Evolutionary conservation across 64 coral and sea anemone genomes (phyloP).

Genomic region (Catalaphyllia jardinei): DNA sequence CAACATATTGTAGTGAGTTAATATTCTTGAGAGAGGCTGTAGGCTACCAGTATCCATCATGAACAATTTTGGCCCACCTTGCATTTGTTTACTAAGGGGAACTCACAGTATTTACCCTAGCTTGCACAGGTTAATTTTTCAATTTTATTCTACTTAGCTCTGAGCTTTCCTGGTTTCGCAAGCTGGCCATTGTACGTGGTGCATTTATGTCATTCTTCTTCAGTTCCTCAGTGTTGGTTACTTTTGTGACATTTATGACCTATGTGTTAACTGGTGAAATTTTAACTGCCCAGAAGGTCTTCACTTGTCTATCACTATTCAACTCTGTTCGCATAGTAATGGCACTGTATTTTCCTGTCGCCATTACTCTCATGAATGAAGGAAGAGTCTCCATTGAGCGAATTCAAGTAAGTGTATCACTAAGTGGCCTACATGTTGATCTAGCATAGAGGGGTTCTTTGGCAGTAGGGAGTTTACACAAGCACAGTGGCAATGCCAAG

Average conservation of each 20-base stretch:
- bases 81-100: no score
- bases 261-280: constrained; percentile 76
- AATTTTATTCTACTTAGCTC: constrained; percentile 33
- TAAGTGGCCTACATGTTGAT: not conserved
- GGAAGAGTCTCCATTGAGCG: constrained; percentile 82
- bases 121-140: not conserved
- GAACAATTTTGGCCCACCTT: no score
- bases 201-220: constrained; percentile 89
- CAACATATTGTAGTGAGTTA: no score
- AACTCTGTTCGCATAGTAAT: constrained; percentile 84
- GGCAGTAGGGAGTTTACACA: no score
- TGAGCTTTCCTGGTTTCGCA: constrained; percentile 76
- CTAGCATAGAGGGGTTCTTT: no score
- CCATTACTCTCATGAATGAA: constrained; percentile 84
- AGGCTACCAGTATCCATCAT: no score
- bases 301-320: constrained; percentile 77
- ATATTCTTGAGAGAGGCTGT: no score
- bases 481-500: no score
- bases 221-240: constrained; percentile 71
- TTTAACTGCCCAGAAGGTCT: constrained; percentile 86
- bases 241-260: constrained; percentile 82
- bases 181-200: constrained; percentile 67
- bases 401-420: constrained; percentile 60
- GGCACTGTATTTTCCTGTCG: constrained; percentile 84
- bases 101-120: no score